Conservation (phyloP, 1,140 invertebrate genomes). For the Aculops lycopersici region DNA sequence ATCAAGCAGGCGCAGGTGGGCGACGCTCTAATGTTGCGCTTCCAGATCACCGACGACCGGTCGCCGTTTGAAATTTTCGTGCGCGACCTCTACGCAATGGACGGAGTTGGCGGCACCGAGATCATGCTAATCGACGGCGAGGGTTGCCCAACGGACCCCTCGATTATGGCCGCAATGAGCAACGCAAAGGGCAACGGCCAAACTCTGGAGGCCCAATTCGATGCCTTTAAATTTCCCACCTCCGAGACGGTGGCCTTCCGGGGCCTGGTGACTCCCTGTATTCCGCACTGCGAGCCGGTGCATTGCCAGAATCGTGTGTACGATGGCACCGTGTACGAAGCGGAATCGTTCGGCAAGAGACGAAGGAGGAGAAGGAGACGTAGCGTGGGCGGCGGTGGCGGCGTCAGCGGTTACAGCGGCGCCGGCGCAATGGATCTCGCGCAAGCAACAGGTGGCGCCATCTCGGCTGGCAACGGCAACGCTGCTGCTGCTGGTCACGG, state of each 20-base stretch:
- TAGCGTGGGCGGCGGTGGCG: slow-evolving; percentile 38
- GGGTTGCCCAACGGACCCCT: slow-evolving; percentile 25
- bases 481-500: too few species aligned
- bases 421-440: slow-evolving; percentile 17
- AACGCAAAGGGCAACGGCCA: slow-evolving; percentile 24
- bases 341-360: slow-evolving; percentile 1
- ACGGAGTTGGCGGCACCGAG: slow-evolving; percentile 44
- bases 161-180: slow-evolving; percentile 19
- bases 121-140: slow-evolving; percentile 59
- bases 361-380: slow-evolving; percentile 5
- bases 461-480: too few species aligned
- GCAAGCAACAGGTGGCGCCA: too few species aligned
- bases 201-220: slow-evolving; percentile 54
- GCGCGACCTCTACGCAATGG: slow-evolving; percentile 64
- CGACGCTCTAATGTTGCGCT: slow-evolving; percentile 51
- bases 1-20: slow-evolving; percentile 17
- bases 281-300: slow-evolving; percentile 53
- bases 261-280: slow-evolving; percentile 61
- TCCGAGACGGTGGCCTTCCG: slow-evolving; percentile 76
- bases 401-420: neutral
- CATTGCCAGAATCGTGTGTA: neutral
- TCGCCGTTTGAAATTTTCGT: slow-evolving; percentile 70
- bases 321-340: neutral
- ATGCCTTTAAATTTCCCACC: slow-evolving; percentile 79
- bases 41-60: slow-evolving; percentile 60